These are phyloP conservation scores for Porites australiensis DNA, from an alignment of 64 coral and sea anemone genomes.

Conservation along the genomic window DNA sequence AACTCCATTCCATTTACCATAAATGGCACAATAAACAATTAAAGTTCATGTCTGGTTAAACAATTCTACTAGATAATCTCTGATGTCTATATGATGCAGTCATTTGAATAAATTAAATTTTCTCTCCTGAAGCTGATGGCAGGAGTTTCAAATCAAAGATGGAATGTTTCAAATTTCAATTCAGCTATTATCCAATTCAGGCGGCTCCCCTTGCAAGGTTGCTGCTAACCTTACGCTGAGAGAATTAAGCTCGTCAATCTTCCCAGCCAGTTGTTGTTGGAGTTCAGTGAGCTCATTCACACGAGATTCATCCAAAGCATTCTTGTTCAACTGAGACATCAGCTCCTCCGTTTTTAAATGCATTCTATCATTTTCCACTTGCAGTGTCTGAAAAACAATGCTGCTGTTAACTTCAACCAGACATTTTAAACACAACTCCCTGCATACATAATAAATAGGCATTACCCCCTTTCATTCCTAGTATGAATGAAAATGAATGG, in stretches of 20 bases:
- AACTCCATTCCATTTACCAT: too few relatives aligned
- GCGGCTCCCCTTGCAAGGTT: neutral
- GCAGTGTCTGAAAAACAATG: slow-evolving; percentile 44
- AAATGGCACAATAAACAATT: too few relatives aligned
- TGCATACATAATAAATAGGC: neutral
- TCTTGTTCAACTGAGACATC: slow-evolving; percentile 15
- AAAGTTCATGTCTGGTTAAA: too few relatives aligned
- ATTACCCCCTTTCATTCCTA: too few relatives aligned
- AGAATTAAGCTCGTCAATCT: slow-evolving; percentile 53
- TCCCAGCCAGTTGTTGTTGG: slow-evolving; percentile 30
- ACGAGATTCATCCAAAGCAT: slow-evolving; percentile 64
- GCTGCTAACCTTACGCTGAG: slow-evolving; percentile 30
- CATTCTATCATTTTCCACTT: slow-evolving; percentile 66
- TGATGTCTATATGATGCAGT: too few relatives aligned
- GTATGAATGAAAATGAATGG: too few relatives aligned
- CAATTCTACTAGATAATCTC: too few relatives aligned
- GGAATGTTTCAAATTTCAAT: neutral
- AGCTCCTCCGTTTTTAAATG: slow-evolving; percentile 51
- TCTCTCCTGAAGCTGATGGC: neutral
- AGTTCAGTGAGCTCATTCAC: slow-evolving; percentile 48
- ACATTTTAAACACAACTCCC: neutral
- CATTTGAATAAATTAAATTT: neutral
- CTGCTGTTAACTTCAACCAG: too few relatives aligned
- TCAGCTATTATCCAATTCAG: slow-evolving; percentile 1
- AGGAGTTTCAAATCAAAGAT: neutral